These are phyloP conservation scores for Macaria notata DNA, from an alignment of 2,888 invertebrate species.

Conservation along the genomic window DNA sequence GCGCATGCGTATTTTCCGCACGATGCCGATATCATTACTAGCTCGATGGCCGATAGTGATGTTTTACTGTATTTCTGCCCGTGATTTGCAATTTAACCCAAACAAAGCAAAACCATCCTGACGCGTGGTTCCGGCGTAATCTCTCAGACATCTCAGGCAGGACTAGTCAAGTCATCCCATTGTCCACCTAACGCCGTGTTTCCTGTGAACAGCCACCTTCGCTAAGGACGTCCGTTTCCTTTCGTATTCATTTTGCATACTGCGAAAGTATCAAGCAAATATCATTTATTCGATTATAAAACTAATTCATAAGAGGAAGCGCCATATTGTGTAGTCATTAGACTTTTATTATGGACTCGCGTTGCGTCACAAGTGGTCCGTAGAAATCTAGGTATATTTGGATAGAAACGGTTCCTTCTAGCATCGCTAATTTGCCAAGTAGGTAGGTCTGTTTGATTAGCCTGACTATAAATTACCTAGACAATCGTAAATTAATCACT, in stretches of 20 bases:
- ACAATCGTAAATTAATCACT: too few species aligned
- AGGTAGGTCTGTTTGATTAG: too few species aligned
- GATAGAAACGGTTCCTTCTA: neutral
- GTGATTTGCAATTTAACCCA: neutral
- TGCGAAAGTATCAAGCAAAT: slow-evolving; percentile 51
- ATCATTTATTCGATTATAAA: slow-evolving; percentile 43
- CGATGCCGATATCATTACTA: too few species aligned
- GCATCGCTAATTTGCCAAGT: too few species aligned
- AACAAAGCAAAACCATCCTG: neutral
- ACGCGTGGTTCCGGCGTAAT: too few species aligned
- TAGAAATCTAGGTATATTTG: slow-evolving; percentile 9
- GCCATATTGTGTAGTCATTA: slow-evolving; percentile 41
- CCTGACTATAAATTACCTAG: too few species aligned
- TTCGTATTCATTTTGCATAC: slow-evolving; percentile 54
- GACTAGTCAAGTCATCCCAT: slow-evolving; percentile 46
- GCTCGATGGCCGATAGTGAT: too few species aligned
- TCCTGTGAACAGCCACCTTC: slow-evolving; percentile 57
- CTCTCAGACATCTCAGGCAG: slow-evolving; percentile 24
- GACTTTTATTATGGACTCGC: slow-evolving; percentile 24
- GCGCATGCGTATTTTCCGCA: too few species aligned
- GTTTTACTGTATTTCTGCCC: too few species aligned
- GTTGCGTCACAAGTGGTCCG: slow-evolving; percentile 16
- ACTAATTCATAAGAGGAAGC: slow-evolving; percentile 54
- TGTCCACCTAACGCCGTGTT: slow-evolving; percentile 59
- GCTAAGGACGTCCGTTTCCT: slow-evolving; percentile 77